Evolutionary conservation across 2,113 vertebrate species (phyloP).

Genomic region (Ptyas mucosa): DNA sequence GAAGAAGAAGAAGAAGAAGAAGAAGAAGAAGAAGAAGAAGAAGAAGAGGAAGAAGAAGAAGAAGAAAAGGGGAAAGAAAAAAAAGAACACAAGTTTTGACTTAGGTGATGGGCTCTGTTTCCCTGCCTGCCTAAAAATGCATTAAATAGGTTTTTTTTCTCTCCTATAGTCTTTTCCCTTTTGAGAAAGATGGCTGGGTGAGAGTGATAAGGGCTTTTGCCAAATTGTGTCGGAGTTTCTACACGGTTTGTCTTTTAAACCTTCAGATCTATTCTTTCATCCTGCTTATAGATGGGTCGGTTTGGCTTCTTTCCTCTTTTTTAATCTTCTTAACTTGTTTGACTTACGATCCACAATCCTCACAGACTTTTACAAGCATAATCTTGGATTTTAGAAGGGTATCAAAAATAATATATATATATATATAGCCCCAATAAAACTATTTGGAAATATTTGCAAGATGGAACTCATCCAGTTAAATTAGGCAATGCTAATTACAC

Average conservation of each 20-base stretch:
- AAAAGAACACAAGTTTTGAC: slow-evolving; percentile 8
- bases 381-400: slow-evolving; percentile 35
- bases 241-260: slow-evolving; percentile 15
- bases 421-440: background rate
- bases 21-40: background rate
- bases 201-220: slow-evolving; percentile 15
- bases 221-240: slow-evolving; percentile 12
- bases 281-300: slow-evolving; percentile 37
- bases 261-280: slow-evolving; percentile 26
- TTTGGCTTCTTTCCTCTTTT: slow-evolving; percentile 32
- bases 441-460: slow-evolving; percentile 44
- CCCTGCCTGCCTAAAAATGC: slow-evolving; percentile 7
- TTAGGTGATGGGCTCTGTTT: background rate
- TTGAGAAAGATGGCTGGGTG: background rate
- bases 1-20: too few species aligned
- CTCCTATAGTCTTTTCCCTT: background rate
- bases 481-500: slow-evolving; percentile 46
- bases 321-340: slow-evolving; percentile 54
- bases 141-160: background rate
- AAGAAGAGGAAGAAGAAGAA: background rate
- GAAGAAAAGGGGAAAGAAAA: too few species aligned
- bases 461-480: slow-evolving; percentile 50
- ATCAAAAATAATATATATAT: slow-evolving; percentile 33
- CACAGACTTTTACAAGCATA: slow-evolving; percentile 47
- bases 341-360: slow-evolving; percentile 6